A percentile compares a stretch with the other conserved stretches of the same genome.
phyloP scores from a whole-genome alignment of 2,797 vertebrate species.

The Neostethus bicornis region DNA sequence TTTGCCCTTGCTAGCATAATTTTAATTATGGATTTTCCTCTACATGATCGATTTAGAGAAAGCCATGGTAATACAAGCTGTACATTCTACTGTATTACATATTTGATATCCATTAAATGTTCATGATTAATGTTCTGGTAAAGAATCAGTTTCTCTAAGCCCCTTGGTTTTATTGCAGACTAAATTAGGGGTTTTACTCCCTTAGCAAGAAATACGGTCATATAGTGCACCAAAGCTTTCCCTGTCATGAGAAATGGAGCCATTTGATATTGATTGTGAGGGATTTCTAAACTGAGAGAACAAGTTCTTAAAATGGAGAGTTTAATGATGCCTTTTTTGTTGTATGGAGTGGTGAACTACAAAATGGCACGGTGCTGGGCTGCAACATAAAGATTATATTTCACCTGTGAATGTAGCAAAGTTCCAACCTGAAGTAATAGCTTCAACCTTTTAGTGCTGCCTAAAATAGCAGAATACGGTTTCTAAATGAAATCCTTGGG shows the following conservation, averaged over 20 bases:
- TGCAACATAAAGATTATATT: background rate
- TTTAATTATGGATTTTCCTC: slow-evolving; percentile 87
- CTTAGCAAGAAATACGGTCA: slow-evolving; percentile 70
- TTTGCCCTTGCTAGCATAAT: slow-evolving; percentile 82
- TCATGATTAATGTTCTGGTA: slow-evolving; percentile 85
- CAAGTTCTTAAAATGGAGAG: slow-evolving; percentile 45
- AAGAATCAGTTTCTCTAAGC: slow-evolving; percentile 84
- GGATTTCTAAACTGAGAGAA: slow-evolving; percentile 57
- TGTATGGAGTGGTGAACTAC: slow-evolving; percentile 26
- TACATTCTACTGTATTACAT: slow-evolving; percentile 87
- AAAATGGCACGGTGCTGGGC: slow-evolving; percentile 9
- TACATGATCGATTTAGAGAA: slow-evolving; percentile 83
- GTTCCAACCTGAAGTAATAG: too few species aligned
- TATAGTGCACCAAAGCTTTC: slow-evolving; percentile 73
- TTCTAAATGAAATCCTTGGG: too few species aligned
- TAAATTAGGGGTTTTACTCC: slow-evolving; percentile 82
- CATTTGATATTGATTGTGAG: slow-evolving; percentile 77
- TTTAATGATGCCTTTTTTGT: slow-evolving; percentile 47
- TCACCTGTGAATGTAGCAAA: background rate
- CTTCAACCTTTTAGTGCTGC: too few species aligned
- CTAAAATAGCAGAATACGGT: too few species aligned
- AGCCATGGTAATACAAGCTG: slow-evolving; percentile 84
- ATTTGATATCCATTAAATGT: slow-evolving; percentile 86
- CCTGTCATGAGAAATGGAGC: slow-evolving; percentile 70
- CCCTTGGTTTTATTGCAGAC: slow-evolving; percentile 79